Evolutionary conservation across 2,888 invertebrate genomes (phyloP).

Genomic region (Epinotia brunnichana): DNA sequence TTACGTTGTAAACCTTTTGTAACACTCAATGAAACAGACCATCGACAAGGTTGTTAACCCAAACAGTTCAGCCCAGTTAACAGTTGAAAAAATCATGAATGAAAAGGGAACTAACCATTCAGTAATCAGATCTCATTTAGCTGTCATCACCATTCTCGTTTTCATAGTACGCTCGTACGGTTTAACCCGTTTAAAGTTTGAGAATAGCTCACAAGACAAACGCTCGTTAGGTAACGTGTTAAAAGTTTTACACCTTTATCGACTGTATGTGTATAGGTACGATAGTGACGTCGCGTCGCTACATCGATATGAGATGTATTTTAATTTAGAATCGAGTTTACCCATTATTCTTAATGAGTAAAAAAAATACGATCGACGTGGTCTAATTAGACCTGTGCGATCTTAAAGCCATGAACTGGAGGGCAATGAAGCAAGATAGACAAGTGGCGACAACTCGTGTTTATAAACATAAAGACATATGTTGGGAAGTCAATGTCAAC

Average conservation of each 20-base stretch:
- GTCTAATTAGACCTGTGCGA: too few species aligned
- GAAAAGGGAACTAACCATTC: neutral
- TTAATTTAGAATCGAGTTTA: too few species aligned
- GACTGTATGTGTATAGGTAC: slow-evolving; percentile 16
- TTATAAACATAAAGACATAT: too few species aligned
- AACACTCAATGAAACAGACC: too few species aligned
- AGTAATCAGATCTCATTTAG: neutral
- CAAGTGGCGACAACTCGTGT: too few species aligned
- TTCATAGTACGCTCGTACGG: neutral
- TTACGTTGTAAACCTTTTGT: too few species aligned
- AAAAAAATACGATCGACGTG: too few species aligned
- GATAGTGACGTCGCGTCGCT: slow-evolving; percentile 7
- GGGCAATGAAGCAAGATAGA: too few species aligned
- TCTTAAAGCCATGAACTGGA: too few species aligned
- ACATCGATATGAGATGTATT: neutral
- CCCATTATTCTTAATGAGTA: too few species aligned
- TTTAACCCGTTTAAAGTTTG: neutral
- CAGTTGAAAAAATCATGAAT: neutral
- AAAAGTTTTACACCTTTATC: slow-evolving; percentile 33
- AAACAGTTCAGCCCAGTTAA: neutral
- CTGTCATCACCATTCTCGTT: neutral
- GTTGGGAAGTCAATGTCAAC: too few species aligned
- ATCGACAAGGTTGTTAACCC: too few species aligned
- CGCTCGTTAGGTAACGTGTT: slow-evolving; percentile 33
- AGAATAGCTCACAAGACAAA: neutral